Percentiles rank a stretch among this genome's conserved stretches.
Evolutionary conservation across 2,113 vertebrate genomes (phyloP).

Genomic region (Regulus satrapa): DNA sequence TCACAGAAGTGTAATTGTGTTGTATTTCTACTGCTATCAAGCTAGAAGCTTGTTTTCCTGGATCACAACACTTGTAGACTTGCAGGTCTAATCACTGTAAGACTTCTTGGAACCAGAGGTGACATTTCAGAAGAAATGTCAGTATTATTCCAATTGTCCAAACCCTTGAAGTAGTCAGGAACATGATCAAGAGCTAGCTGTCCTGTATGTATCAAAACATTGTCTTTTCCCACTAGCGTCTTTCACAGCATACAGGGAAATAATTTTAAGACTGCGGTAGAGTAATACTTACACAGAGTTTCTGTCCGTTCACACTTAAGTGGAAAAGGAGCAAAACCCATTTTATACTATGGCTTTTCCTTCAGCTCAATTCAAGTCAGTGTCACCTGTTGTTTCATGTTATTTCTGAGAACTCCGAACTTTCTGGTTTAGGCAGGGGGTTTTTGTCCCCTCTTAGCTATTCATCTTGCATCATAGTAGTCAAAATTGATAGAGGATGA

Average conservation of each 20-base stretch:
- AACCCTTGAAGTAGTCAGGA: neutral
- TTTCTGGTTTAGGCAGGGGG: neutral
- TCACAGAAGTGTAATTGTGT: neutral
- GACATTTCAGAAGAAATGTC: neutral
- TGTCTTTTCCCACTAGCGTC: neutral
- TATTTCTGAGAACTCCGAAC: neutral
- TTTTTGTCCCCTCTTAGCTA: neutral
- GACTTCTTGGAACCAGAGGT: neutral
- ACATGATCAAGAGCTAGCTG: neutral
- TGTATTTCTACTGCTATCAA: neutral
- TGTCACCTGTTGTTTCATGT: accelerated
- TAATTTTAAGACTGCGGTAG: neutral
- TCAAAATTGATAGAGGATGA: neutral
- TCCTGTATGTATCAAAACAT: neutral
- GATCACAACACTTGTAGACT: neutral
- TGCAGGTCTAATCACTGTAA: neutral
- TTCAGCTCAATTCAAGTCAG: neutral
- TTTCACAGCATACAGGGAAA: neutral
- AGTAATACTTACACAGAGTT: neutral
- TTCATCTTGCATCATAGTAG: neutral
- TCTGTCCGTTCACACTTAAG: neutral
- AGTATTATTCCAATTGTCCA: accelerated
- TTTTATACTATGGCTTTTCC: neutral
- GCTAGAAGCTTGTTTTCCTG: neutral
- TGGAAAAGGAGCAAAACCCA: neutral